phyloP scores from a whole-genome alignment of 2,888 invertebrate genomes.

The Liodrosophila aerea region DNA sequence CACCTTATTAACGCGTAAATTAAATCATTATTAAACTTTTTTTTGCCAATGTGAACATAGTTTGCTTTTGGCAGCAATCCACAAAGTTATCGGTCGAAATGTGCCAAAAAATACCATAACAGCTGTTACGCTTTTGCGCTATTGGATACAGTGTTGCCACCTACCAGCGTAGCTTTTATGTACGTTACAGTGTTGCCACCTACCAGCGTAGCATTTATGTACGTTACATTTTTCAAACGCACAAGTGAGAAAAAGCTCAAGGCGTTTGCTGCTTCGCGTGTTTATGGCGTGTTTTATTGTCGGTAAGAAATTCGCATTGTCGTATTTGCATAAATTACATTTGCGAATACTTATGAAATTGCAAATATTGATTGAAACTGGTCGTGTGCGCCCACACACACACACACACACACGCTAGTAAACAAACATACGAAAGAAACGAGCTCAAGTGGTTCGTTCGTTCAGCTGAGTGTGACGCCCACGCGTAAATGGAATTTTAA shows the following conservation, averaged over 20 bases:
- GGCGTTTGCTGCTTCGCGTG: conserved; percentile 17
- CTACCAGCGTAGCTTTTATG: neutral
- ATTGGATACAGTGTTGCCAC: conserved; percentile 30
- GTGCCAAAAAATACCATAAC: conserved; percentile 28
- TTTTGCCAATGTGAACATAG: conserved; percentile 20
- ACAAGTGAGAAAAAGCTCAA: conserved; percentile 36
- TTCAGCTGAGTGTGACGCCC: conserved; percentile 33
- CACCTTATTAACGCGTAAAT: conserved; percentile 17
- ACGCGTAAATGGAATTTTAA: conserved; percentile 46
- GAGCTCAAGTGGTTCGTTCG: conserved; percentile 16
- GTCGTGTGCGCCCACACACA: conserved; percentile 43
- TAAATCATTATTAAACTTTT: conserved; percentile 45
- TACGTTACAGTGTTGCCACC: conserved; percentile 26
- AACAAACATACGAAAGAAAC: conserved; percentile 11
- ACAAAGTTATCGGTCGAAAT: neutral
- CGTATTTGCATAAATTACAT: conserved; percentile 29
- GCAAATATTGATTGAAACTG: conserved; percentile 44
- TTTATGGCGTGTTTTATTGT: conserved; percentile 27
- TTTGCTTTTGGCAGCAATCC: no score
- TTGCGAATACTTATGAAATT: conserved; percentile 29
- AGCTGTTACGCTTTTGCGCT: conserved; percentile 50
- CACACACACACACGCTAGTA: neutral
- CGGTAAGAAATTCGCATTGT: conserved; percentile 9
- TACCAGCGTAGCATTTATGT: conserved; percentile 42
- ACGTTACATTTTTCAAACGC: conserved; percentile 46